Evolutionary conservation across 2,113 vertebrate species (phyloP), one percentile per base, ranked within the genome.

Genomic region (Pogonocichla stellata): DNA sequence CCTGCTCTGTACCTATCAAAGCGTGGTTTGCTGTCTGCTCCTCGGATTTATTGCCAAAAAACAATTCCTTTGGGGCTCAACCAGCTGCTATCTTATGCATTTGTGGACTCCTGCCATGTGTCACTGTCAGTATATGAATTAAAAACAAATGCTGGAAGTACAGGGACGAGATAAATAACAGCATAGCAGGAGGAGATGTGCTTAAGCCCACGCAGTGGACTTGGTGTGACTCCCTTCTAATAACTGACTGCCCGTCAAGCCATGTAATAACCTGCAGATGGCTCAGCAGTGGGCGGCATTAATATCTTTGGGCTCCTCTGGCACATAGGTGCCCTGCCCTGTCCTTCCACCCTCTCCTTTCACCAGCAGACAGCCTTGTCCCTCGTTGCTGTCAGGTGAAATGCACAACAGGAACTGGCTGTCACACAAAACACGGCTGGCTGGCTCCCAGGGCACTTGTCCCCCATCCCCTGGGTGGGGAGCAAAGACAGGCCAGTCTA

Each of bases 261-360:
- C 19, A 3, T 56, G 69, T 24, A 92, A 95, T 83, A 96, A 86
- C 75, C 72, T 90, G 90, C 95, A 96, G 95, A 96, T 84, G 95
- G 86, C 65, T 88, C 86, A 84, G 82, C 92, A 90, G 95, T 88
- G 72, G 92, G 93, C 47, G 48, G 88, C 93, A 90, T 79, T 96
- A 93, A 95, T 95, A 93, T 81, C 87, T 20, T 72, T 0, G 13
- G 69, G 82, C 16, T 50, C 47, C 67, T 80, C 82, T 93, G 86
- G 69, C 80, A 78, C 43, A 64, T 17, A 45, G 75, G 67, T 61
- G 60, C 19, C 60, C 90, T 86, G 82, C 18, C 43, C 57, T 71
- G 67, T 67, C 88, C 92, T 86, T 80, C 54, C 75, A 62, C 26
- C 28, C 9, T 77, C 34, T 45, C 28, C 73, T 50, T 84, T 24